Evolutionary conservation across 2,113 vertebrate genomes (phyloP), one percentile per base, ranked within the genome.

Genomic region (Neodontobutis hainanensis): DNA sequence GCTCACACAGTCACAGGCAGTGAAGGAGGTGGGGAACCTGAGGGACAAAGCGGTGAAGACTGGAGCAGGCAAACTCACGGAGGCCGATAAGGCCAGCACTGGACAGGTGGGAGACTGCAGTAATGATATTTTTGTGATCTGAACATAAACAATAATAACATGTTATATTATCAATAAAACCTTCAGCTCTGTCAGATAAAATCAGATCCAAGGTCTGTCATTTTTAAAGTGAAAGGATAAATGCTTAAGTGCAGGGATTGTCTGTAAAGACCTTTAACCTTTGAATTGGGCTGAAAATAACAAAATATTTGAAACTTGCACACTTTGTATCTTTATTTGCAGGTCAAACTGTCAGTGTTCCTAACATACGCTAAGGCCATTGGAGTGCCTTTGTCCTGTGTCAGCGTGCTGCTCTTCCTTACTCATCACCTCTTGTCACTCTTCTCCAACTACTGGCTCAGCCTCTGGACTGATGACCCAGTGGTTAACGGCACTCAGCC

Each of bases 371-470:
- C 97, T 91, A 97, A 93, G 70, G 95, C 97, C 36, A 96, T 98
- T 0, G 97, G 97, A 0, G 78, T 96, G 12, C 80, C 78, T 5
- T 87, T 97, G 49, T 94, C 94, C 74, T 90, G 89, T 61, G 68
- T 95, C 76, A 96, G 95, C 68, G 65, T 96, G 73, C 78, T 96
- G 75, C 92, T 99, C 16, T 98, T 98, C 63, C 14, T 98, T 3
- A 83, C 90, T 47, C 95, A 97, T 80, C 93, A 99, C 9, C 6
- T 94, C 3, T 80, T 95, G 0, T 89, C 97, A 0, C 66, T 99
- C 65, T 80, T 91, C 52, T 97, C 97, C 57, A 98, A 98, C 91
- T 99, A 96, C 75, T 99, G 97, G 96, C 93, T 99, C 8, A 98
- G 97, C 77, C 85, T 95, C 42, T 99, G 97, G 97, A 97, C 96